Base-by-base conservation (phyloP, 2,888 invertebrate genomes). In the Clepsis dumicolana region DNA sequence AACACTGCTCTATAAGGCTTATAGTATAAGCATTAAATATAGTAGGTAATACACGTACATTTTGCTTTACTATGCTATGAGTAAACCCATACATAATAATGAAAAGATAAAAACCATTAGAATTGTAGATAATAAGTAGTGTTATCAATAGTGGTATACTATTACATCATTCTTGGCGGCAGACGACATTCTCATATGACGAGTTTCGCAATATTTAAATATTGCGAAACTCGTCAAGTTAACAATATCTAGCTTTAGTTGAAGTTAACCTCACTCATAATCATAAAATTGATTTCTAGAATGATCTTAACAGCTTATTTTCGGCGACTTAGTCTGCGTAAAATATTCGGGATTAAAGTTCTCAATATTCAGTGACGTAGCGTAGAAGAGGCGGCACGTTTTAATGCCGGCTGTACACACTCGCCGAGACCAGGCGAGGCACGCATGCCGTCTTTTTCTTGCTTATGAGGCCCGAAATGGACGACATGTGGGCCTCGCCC, bases 171-270 rank as follows among this genome's bases (percentile, higher is more conserved):
- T 8, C 18, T 16, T 44, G 8, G 18, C 1, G 16, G 16, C 29
- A 12, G 12, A 16, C 16, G 41, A n/a, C 8, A 44, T 1, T 16
- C 8, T 16, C 7, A 44, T 44, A 8, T 44, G 16, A 44, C 7
- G 41, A 44, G 41, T 44, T 44, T 16, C 41, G 8, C 41, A 41
- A 44, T 18, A 44, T 44, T 44, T 18, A 44, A n/a, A n/a, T n/a
- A n/a, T n/a, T n/a, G n/a, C n/a, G n/a, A n/a, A n/a, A n/a, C n/a
- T n/a, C 16, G 18, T 44, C 18, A 44, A 44, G 8, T 41, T 38
- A n/a, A 4, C 38, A 0, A 4, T 38, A 38, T n/a, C n/a, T n/a
- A n/a, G 27, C 27, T 3, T 3, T 27, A 38, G 38, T n/a, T 38
- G 4, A n/a, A 44, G 16, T 44, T 8, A n/a, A n/a, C n/a, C 7